These are phyloP conservation scores for Bilobella aurantiaca DNA, from an alignment of 1,140 invertebrate species.

Conservation along the genomic window DNA sequence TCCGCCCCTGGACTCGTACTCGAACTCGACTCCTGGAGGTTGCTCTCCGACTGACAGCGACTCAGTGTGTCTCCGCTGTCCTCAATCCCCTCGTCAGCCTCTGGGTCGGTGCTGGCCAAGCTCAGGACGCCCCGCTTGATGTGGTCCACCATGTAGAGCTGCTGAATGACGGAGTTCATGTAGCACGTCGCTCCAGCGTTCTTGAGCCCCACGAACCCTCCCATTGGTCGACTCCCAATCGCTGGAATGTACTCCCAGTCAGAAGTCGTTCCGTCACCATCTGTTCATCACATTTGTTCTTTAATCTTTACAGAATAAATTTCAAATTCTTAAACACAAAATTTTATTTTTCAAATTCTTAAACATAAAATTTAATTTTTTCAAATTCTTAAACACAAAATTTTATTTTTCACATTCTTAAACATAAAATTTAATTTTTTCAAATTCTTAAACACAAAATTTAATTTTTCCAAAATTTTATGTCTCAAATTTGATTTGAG, in stretches of 20 bases:
- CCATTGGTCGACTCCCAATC: slow-evolving; percentile 75
- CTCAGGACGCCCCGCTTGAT: slow-evolving; percentile 67
- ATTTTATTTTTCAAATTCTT: no score
- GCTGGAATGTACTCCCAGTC: slow-evolving; percentile 96
- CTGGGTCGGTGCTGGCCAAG: slow-evolving; percentile 69
- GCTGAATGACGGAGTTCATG: slow-evolving; percentile 97
- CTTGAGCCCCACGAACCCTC: slow-evolving; percentile 92
- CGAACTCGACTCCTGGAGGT: background rate
- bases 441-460: no score
- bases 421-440: no score
- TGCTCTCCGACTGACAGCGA: slow-evolving; percentile 14
- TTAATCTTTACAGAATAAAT: background rate
- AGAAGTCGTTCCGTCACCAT: slow-evolving; percentile 64
- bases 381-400: no score
- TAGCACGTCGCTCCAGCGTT: slow-evolving; percentile 98
- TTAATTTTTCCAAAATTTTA: no score
- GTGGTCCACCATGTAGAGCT: slow-evolving; percentile 89
- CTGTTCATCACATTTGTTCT: slow-evolving; percentile 38
- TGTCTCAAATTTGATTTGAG: no score
- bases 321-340: slow-evolving; percentile 11
- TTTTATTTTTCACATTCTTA: no score
- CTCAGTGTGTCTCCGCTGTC: slow-evolving; percentile 20
- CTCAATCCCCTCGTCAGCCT: slow-evolving; percentile 66
- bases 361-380: background rate
- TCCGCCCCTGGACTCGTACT: slow-evolving; percentile 13